Conservation (phyloP, 2,888 invertebrate genomes). For the Barypeithes pellucidus region DNA sequence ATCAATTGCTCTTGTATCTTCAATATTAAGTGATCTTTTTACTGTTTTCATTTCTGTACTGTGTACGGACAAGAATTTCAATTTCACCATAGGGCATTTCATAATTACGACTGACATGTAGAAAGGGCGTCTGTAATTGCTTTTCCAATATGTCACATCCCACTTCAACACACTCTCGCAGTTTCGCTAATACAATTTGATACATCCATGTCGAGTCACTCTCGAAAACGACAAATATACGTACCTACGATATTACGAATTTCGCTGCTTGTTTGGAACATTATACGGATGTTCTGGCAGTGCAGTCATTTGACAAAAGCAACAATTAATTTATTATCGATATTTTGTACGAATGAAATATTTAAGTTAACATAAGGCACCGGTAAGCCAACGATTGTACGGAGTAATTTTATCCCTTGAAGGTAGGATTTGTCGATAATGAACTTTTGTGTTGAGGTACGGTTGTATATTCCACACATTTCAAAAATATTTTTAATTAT, state of each 20-base stretch:
- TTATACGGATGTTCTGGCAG: neutral
- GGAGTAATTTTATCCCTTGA: too few relatives aligned
- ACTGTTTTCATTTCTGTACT: neutral
- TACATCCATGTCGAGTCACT: slow-evolving; percentile 15
- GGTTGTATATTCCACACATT: too few relatives aligned
- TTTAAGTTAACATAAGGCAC: too few relatives aligned
- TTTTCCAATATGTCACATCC: slow-evolving; percentile 14
- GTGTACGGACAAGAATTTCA: neutral
- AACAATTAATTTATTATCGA: too few relatives aligned
- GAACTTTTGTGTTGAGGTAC: too few relatives aligned
- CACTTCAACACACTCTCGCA: slow-evolving; percentile 15
- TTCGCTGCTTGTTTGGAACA: neutral
- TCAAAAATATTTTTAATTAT: too few relatives aligned
- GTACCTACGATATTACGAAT: neutral
- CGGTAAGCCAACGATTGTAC: too few relatives aligned
- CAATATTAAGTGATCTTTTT: too few relatives aligned
- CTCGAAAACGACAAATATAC: slow-evolving; percentile 11
- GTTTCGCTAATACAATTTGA: slow-evolving; percentile 22
- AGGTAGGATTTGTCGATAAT: too few relatives aligned
- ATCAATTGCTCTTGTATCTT: too few relatives aligned
- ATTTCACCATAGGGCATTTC: slow-evolving; percentile 8
- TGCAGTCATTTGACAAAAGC: too few relatives aligned
- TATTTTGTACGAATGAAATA: too few relatives aligned
- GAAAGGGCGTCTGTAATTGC: slow-evolving; percentile 27
- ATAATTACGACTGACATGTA: slow-evolving; percentile 22